Base-by-base conservation (phyloP, 2,113 vertebrate species). In the Oostethus manadensis region DNA sequence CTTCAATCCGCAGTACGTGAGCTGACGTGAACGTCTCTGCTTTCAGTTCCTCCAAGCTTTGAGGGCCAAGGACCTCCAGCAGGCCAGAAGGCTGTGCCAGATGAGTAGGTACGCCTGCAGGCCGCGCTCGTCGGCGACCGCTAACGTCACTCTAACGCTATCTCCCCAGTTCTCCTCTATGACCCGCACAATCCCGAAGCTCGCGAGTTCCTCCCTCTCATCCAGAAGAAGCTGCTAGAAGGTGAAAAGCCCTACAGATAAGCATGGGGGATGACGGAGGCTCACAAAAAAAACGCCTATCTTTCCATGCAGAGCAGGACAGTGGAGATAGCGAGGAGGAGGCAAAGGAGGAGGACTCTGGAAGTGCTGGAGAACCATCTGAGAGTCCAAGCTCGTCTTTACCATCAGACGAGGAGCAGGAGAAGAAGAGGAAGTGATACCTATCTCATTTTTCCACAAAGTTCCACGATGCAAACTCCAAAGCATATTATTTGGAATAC, bases 1-100 rank as follows among this genome's bases (percentile, higher is more conserved):
- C n/a, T n/a, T n/a, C n/a, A 3, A 53, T 10, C 51, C 5, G 4
- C 16, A n/a, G 35, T n/a, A 53, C 2, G 17, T 18, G 33, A 21
- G 11, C 3, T 11, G 1, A 42, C 13, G 38, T 42, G 11, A 8
- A 33, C 29, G 40, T 56, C 10, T 76, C 3, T 69, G 51, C 64
- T 83, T 89, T 73, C 67, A 95, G 93, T 93, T 95, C 73, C 84
- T 94, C 61, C 76, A 76, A 80, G 91, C 92, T 68, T 73, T 93
- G 84, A 92, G 82, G 88, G 70, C 71, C 26, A 80, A 54, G 60
- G 82, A 93, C 58, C 91, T 89, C 45, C 68, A 23, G 58, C 71
- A 88, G 63, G 89, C 92, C 50, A 82, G 84, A 64, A 90, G 88
- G 61, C 88, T 94, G 62, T 95, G 93, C 87, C 86, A 90, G 66